Evolutionary conservation across 2,888 invertebrate species (phyloP), one percentile per base, ranked within the genome.

Genomic region (Neoitamus cyanurus): DNA sequence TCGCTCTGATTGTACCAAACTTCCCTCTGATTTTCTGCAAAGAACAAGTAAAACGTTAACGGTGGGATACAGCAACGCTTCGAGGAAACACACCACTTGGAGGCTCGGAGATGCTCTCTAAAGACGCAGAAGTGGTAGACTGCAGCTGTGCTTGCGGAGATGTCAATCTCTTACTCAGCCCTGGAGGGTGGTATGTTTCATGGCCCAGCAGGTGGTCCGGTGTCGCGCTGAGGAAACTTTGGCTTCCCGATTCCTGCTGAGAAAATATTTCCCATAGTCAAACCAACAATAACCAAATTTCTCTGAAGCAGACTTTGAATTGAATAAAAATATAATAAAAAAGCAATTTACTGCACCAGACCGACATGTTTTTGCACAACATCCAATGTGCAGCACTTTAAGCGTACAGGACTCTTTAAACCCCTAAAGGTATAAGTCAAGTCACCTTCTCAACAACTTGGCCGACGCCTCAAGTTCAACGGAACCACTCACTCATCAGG

Each of bases 1-100:
- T 91, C 88, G 86, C 90, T 83, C 84, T 84, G 88, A 86, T 88
- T 86, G 87, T 88, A 88, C 88, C 88, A 90, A 83, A 89, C 86
- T 9, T 90, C 89, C 1, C 89, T 87, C 9, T 70, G 70, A 13
- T 70, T 70, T 30, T 30, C 70, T 70, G 5, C 2, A 70, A 70
- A 30, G 13, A 69, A 69, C 30, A 70, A 30, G 30, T 48, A 20
- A 25, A 28, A n/a, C n/a, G 13, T 15, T 30, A 86, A 48, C 46
- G 37, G 83, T 77, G 9, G 11, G n/a, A 36, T 30, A 30, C 25
- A 31, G 13, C 0, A 31, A n/a, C 13, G 11, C 31, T n/a, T 25
- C 70, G 9, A 30, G n/a, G 11, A 69, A 69, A 87, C 86, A 70
- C 86, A 87, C 86, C 87, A 86, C 85, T 83, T 69, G 68, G 68